phyloP scores from a whole-genome alignment of 30 jellyfish, hydroid and myxozoan species.

The Catostylus mosaicus region DNA sequence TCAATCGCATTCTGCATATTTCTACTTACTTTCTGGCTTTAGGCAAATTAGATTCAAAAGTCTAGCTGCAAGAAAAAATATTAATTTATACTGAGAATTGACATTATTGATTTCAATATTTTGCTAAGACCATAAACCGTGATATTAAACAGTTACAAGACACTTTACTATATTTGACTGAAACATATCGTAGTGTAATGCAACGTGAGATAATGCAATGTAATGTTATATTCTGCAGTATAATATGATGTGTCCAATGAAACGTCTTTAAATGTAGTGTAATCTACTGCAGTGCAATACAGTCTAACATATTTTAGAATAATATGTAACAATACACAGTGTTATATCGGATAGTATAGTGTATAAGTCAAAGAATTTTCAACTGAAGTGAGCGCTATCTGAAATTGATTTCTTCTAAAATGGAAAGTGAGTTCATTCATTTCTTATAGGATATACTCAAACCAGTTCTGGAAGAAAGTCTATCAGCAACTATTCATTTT shows the following conservation, averaged over 20 bases:
- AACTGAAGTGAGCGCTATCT: background rate
- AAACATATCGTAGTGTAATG: background rate
- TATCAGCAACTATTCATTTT: slow-evolving; percentile 76
- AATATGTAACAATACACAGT: too few species aligned
- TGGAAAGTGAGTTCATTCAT: too few species aligned
- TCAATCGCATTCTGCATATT: background rate
- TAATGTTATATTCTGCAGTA: background rate
- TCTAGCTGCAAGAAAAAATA: too few species aligned
- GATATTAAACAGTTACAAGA: too few species aligned
- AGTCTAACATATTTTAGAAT: background rate
- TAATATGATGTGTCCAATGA: background rate
- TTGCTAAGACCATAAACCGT: background rate
- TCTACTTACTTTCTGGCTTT: background rate
- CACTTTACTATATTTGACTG: background rate
- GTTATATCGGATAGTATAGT: background rate
- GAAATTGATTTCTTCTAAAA: background rate
- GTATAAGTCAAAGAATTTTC: background rate
- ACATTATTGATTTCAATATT: too few species aligned
- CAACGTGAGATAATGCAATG: background rate
- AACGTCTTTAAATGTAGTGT: background rate
- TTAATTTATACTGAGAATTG: background rate
- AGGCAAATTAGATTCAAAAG: background rate
- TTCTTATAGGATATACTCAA: slow-evolving; percentile 70
- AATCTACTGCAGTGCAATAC: background rate
- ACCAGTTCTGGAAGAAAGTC: slow-evolving; percentile 72